Evolutionary conservation across 2,797 vertebrate genomes (phyloP).

Genomic region (Sebastes trivittatus): DNA sequence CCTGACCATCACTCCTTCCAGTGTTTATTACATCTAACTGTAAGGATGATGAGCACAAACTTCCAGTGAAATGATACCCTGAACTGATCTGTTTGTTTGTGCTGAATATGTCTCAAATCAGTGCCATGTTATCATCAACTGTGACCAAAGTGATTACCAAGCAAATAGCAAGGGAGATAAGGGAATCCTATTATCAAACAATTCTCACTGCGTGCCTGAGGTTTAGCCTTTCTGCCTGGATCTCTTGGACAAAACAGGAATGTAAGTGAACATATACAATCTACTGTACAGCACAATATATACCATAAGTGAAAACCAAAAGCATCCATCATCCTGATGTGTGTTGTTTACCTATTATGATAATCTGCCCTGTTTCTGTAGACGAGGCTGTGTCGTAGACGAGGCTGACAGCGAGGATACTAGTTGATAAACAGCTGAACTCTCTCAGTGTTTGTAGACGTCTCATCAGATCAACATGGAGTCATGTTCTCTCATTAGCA

Average conservation of each 20-base stretch:
- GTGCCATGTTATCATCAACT: slow-evolving; percentile 25
- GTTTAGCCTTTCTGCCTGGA: neutral
- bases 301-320: neutral
- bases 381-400: neutral
- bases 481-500: neutral
- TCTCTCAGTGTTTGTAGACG: neutral
- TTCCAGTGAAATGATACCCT: neutral
- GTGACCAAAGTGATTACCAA: slow-evolving; percentile 38
- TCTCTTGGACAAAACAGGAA: neutral
- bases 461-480: slow-evolving; percentile 7
- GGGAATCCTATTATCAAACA: slow-evolving; percentile 18
- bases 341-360: neutral
- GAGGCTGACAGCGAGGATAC: neutral
- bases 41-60: neutral
- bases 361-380: neutral
- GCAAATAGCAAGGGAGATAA: neutral
- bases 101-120: slow-evolving; percentile 2
- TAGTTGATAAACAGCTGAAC: neutral
- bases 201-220: neutral
- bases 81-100: neutral
- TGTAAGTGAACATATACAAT: neutral
- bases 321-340: neutral
- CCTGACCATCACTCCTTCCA: neutral
- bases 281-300: neutral
- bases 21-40: neutral